Evolutionary conservation across 2,113 vertebrate species (phyloP).

Genomic region (Nesoenas mayeri): DNA sequence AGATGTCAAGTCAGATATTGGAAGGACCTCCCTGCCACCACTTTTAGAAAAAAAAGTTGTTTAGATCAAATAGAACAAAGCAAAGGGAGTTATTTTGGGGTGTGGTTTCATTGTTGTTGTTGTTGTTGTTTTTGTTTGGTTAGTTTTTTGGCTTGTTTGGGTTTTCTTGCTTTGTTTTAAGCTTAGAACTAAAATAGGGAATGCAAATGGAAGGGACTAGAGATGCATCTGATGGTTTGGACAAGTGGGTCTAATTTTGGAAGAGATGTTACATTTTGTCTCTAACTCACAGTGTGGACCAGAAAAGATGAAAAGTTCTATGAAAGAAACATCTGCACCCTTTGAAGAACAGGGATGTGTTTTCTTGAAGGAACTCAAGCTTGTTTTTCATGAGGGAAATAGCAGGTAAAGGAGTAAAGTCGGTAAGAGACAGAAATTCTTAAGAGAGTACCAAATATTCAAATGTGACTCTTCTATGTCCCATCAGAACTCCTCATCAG

Average conservation of each 20-base stretch:
- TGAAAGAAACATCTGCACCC: not conserved
- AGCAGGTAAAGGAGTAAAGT: not conserved
- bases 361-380: not conserved
- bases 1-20: not conserved
- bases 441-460: not conserved
- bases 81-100: accelerated
- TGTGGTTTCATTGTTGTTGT: not conserved
- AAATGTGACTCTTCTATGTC: not conserved
- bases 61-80: not conserved
- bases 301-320: not conserved
- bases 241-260: not conserved
- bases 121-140: too few species aligned
- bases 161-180: not conserved
- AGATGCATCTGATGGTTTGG: not conserved
- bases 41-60: not conserved
- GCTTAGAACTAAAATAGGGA: not conserved
- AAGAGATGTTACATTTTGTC: not conserved
- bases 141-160: not conserved
- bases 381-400: not conserved
- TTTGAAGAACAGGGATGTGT: not conserved
- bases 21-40: not conserved
- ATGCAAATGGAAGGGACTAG: not conserved
- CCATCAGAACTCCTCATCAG: not conserved
- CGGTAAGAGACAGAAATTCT: not conserved
- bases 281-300: not conserved